Base-by-base conservation (phyloP, 2,888 invertebrate species). In the Calliopum simillimum region DNA sequence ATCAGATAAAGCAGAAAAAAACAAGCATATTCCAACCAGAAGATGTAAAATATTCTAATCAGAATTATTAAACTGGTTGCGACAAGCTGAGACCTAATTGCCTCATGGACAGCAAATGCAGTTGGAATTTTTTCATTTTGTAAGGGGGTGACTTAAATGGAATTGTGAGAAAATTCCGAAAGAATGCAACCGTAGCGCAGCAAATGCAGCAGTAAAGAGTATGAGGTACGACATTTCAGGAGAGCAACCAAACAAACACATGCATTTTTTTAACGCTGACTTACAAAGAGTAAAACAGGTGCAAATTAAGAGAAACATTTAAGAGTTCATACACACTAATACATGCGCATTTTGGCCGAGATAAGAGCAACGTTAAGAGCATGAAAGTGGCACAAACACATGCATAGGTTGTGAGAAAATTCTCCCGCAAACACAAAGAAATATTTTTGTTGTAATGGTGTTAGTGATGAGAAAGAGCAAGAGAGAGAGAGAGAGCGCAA, bases 11-110 rank as follows among this genome's bases (percentile, higher is more conserved):
- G 0, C 11, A 47, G 62, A 46, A 51, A 49, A 51, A 43, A 2
- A 11, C 19, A 33, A 2, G n/a, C 19, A 33, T 58, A 49, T 59
- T 75, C 80, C 25, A 41, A 65, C n/a, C 55, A 16, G 47, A 43
- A 55, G 80, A 78, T 80, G 80, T 75, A 80, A 80, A 81, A 80
- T 80, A 78, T 80, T 81, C 81, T 79, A 81, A 81, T 82, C 80
- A 80, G 80, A 80, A 33, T n/a, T 33, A 33, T 33, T 1, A 6
- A 33, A 1, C 2, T 33, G 33, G 33, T 33, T 33, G 33, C 33
- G 8, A 6, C 8, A 4, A 8, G 4, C 33, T 33, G 33, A 33
- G 33, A 5, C 8, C 33, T 8, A 33, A n/a, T n/a, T n/a, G n/a
- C n/a, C n/a, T 79, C 80, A 79, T 79, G 75, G 73, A 80, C 79